phyloP scores from a whole-genome alignment of 2,797 vertebrate species.

The Falco peregrinus region DNA sequence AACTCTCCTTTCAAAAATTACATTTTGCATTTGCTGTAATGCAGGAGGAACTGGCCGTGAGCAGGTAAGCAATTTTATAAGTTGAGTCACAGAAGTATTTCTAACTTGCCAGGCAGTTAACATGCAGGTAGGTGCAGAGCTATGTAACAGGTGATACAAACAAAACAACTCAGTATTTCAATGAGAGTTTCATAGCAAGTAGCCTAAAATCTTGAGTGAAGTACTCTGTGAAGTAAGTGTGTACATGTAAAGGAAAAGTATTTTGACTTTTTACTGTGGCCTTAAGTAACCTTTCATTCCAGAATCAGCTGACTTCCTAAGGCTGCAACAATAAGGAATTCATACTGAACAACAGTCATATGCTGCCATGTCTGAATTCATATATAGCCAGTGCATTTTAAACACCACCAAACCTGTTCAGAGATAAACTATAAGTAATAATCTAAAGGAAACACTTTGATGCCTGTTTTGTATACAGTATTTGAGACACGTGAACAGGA shows the following conservation, averaged over 20 bases:
- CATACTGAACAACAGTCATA: neutral
- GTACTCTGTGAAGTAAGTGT: neutral
- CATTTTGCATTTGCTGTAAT: neutral
- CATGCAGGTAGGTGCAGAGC: neutral
- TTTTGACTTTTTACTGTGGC: neutral
- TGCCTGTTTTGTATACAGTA: constrained; percentile 47
- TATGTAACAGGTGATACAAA: neutral
- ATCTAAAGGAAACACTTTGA: constrained; percentile 55
- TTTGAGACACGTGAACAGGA: constrained; percentile 36
- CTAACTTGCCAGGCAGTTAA: neutral
- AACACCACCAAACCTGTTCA: constrained; percentile 53
- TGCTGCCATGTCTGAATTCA: neutral
- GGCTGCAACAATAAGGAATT: neutral
- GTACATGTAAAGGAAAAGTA: neutral
- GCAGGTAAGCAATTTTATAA: neutral
- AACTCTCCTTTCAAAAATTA: neutral
- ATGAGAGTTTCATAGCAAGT: neutral
- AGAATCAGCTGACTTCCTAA: neutral
- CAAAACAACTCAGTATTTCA: neutral
- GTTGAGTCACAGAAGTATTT: neutral
- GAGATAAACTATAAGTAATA: constrained; percentile 60
- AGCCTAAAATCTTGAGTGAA: neutral
- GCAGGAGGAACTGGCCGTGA: neutral
- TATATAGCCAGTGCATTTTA: neutral
- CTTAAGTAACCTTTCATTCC: neutral